Percentiles rank a stretch among this genome's conserved stretches.
Evolutionary conservation across 2,113 vertebrate genomes (phyloP).

Genomic region (Ciconia maguari): DNA sequence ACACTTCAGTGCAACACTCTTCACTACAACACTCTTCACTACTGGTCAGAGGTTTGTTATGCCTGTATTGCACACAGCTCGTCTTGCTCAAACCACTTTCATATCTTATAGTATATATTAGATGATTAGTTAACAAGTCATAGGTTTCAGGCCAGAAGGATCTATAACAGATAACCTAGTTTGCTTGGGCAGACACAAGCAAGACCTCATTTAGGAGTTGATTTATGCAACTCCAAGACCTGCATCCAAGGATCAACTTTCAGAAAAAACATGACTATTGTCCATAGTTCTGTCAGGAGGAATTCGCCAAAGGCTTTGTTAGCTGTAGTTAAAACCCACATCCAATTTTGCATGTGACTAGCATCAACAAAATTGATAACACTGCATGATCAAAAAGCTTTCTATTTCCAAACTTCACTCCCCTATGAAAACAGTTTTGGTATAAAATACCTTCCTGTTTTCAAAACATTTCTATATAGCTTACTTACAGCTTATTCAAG

Average conservation of each 20-base stretch:
- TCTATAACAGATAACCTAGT: background rate
- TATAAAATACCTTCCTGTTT: background rate
- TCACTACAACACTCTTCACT: background rate
- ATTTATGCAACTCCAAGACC: background rate
- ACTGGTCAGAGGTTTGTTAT: background rate
- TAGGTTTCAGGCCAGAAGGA: background rate
- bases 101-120: background rate
- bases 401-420: background rate
- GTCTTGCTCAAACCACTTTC: background rate
- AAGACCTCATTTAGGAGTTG: background rate
- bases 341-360: background rate
- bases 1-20: background rate
- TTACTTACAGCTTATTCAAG: background rate
- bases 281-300: background rate
- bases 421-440: background rate
- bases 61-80: background rate
- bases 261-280: background rate
- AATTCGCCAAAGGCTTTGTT: background rate
- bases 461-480: background rate
- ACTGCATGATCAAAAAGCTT: background rate
- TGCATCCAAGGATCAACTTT: background rate
- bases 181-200: background rate
- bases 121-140: background rate
- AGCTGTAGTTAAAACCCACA: background rate
- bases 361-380: background rate